Base-by-base conservation (phyloP, 1,140 invertebrate species). In the Ooceraea biroi region DNA sequence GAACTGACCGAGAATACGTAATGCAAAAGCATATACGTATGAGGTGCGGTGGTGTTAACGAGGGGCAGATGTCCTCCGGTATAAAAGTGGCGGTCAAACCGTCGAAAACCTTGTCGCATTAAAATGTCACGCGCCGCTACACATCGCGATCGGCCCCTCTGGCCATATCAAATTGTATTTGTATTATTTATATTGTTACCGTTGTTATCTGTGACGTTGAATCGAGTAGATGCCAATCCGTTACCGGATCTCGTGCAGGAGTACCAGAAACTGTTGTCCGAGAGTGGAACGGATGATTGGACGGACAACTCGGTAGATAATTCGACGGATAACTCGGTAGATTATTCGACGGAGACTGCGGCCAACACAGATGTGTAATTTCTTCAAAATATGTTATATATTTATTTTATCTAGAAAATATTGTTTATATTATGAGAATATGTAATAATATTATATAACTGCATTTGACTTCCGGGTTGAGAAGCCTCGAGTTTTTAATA, bases 1-100 rank as follows among this genome's bases (percentile, higher is more conserved):
- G 85, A 88, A 78, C 52, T 48, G 76, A 52, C 73, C 71, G 82
- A 78, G 76, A 87, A 88, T 87, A 55, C 65, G 69, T 84, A 72
- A 77, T 55, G 83, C 76, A 71, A 87, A 74, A 66, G 61, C 10
- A 46, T 14, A 44, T 44, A 44, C 57, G 55, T 84, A 65, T n/a
- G 72, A 73, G 73, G 22, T 57, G 30, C 41, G 48, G 11, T 61
- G 27, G 66, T 78, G 86, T 71, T 88, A 88, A 88, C 46, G 10
- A 84, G 60, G 12, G 19, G 66, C 11, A 57, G 41, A 80, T 50
- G 52, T 50, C 27, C 27, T 17, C 7, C 10, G 30, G 46, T 87
- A 87, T 88, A 88, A 88, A 88, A 88, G 82, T 68, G 36, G 14
- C 44, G 25, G 66, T 8, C 25, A 2, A 0, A 63, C 22, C 30